Percentiles rank a stretch among this genome's conserved stretches.
Evolutionary conservation across 2,888 invertebrate genomes (phyloP).

Genomic region (Caenorhabditis auriculariae): DNA sequence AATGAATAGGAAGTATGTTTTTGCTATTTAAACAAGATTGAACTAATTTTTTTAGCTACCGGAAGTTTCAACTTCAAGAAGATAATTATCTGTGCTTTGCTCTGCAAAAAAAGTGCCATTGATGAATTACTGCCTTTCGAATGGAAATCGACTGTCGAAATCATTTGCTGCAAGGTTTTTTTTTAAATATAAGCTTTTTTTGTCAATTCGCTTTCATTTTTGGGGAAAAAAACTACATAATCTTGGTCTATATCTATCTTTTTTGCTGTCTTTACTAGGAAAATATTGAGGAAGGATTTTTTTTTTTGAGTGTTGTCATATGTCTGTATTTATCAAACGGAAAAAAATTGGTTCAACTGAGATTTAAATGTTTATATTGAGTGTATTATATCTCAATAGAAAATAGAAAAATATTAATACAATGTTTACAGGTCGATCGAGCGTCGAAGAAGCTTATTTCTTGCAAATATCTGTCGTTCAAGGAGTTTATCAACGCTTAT

Average conservation of each 20-base stretch:
- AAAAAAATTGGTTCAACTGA: no score
- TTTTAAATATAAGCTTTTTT: not conserved
- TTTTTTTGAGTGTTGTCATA: no score
- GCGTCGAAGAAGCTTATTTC: conserved; percentile 3
- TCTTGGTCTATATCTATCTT: no score
- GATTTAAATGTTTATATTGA: no score
- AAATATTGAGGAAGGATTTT: no score
- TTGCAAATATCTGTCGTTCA: conserved; percentile 19
- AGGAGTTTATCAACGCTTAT: conserved; percentile 23
- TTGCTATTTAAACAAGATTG: not conserved
- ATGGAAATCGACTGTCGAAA: conserved; percentile 21
- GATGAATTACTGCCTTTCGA: no score
- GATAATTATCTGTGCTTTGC: conserved; percentile 29
- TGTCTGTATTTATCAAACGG: no score
- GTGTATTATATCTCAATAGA: no score
- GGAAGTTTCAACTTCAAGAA: conserved; percentile 16
- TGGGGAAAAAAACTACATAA: no score
- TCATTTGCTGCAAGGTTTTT: conserved; percentile 30
- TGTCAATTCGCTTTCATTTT: no score
- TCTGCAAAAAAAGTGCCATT: conserved; percentile 4
- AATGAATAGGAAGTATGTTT: conserved; percentile 30
- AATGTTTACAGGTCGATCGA: conserved; percentile 16
- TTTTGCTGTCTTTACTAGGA: no score
- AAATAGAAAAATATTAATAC: not conserved
- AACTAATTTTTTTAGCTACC: conserved; percentile 12